Evolutionary conservation across 2,797 vertebrate species (phyloP), one percentile per base, ranked within the genome.

Genomic region (Alectoris magna): DNA sequence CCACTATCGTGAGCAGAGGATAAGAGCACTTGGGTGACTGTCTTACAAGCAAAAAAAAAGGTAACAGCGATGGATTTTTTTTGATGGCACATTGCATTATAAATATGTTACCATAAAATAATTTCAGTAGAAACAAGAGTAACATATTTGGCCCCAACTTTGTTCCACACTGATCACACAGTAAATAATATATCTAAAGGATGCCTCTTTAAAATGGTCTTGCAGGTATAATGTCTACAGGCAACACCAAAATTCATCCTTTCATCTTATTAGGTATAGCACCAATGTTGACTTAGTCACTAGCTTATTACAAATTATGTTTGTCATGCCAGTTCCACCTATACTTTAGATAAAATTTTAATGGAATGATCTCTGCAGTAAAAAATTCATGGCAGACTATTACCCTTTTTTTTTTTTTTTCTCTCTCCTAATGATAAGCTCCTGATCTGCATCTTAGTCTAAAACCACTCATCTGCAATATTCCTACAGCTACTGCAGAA

Each of bases 1-100:
- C 84, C 93, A 96, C 60, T 94, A 97, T 95, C 81, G 62, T 67
- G 80, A 95, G 88, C 84, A 75, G 51, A 36, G 66, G 85, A 51
- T 84, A 89, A 67, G 79, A 77, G 81, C 51, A 55, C 16, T 22
- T 76, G 43, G 22, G 29, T 84, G 62, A 78, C 55, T 87, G 63
- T 19, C 60, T 83, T 69, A 60, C 2, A 4, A 84, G 48, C 4
- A 58, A 85, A 86, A 77, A 64, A 46, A 63, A 23, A 11, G 4
- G n/a, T 27, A 86, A 56, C 13, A 36, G 55, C 75, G 58, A 84
- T 31, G 31, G 34, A 34, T 34, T 34, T 82, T 76, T 96, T 92
- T 87, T 88, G 64, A 93, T 90, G 41, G 71, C 27, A 62, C 1
- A 4, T 29, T 31, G 91, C 86, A 80, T 92, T 94, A 94, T 84